These are phyloP conservation scores for Eumeta japonica DNA, from an alignment of 1,140 invertebrate species.

Conservation along the genomic window DNA sequence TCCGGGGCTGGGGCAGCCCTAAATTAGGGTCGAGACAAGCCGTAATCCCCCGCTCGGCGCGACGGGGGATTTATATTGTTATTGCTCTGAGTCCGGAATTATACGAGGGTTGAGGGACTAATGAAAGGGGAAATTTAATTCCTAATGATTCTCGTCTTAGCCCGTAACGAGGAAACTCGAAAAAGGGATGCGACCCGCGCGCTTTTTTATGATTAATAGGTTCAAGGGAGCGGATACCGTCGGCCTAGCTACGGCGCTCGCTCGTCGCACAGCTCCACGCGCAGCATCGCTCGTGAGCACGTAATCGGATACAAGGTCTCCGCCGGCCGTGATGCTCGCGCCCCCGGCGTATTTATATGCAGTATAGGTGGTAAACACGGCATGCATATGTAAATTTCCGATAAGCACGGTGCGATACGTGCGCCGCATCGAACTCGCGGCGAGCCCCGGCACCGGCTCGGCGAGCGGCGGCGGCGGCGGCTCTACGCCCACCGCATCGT, in stretches of 20 bases:
- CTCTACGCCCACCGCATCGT: constrained; percentile 44
- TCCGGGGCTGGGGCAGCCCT: constrained; percentile 54
- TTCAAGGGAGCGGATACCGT: constrained; percentile 28
- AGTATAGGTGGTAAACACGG: constrained; percentile 28
- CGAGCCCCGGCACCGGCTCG: constrained; percentile 15
- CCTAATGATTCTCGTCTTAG: constrained; percentile 58
- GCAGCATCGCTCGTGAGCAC: no score
- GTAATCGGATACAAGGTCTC: no score
- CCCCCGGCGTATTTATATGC: background rate
- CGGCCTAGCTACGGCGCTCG: no score
- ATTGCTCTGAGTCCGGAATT: constrained; percentile 56
- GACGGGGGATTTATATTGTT: constrained; percentile 58
- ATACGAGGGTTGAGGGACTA: constrained; percentile 58
- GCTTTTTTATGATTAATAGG: constrained; percentile 49
- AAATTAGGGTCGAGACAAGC: constrained; percentile 57
- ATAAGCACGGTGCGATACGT: constrained; percentile 41
- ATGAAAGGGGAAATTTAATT: constrained; percentile 59
- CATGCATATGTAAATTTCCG: constrained; percentile 51
- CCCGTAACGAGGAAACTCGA: constrained; percentile 54
- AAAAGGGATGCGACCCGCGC: constrained; percentile 48
- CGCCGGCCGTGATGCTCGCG: no score
- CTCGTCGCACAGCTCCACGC: no score
- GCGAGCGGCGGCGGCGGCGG: constrained; percentile 12
- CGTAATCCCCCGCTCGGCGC: constrained; percentile 54
- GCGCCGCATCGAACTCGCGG: constrained; percentile 18